Conservation (phyloP, 2,113 vertebrate genomes). For the Melanostigma gelatinosum region DNA sequence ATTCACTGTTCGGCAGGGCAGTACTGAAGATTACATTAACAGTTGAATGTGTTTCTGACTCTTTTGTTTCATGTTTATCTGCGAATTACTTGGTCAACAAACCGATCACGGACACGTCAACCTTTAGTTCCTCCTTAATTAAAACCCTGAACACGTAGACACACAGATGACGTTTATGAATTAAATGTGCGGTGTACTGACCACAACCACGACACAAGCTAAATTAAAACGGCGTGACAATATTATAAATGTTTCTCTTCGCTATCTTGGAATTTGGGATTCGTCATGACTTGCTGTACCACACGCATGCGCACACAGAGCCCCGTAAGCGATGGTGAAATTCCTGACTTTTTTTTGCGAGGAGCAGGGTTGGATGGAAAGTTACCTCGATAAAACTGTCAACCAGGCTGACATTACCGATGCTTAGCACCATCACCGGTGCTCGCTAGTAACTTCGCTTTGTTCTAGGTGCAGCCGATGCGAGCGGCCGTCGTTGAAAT, state of each 20-base stretch:
- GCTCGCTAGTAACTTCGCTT: constrained; percentile 8
- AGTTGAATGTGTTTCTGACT: neutral
- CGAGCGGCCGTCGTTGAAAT: constrained; percentile 20
- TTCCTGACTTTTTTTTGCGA: constrained; percentile 72
- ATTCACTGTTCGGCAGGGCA: too few species aligned
- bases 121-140: constrained; percentile 23
- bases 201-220: fast-evolving
- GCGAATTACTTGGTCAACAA: constrained; percentile 18
- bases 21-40: too few species aligned
- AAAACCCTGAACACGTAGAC: neutral
- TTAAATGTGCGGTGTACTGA: fast-evolving
- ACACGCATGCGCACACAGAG: constrained; percentile 70
- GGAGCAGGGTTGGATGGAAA: constrained; percentile 67
- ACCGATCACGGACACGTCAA: constrained; percentile 66
- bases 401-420: constrained; percentile 8
- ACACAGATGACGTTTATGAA: neutral
- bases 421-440: neutral
- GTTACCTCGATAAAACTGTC: constrained; percentile 66
- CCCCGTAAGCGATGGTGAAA: constrained; percentile 71
- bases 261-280: constrained; percentile 57
- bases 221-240: neutral
- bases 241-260: constrained; percentile 3
- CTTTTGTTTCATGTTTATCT: neutral
- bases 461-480: constrained; percentile 23
- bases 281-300: constrained; percentile 40